Evolutionary conservation across 2,113 vertebrate species (phyloP), one percentile per base, ranked within the genome.

Genomic region (Lamprotornis superbus): DNA sequence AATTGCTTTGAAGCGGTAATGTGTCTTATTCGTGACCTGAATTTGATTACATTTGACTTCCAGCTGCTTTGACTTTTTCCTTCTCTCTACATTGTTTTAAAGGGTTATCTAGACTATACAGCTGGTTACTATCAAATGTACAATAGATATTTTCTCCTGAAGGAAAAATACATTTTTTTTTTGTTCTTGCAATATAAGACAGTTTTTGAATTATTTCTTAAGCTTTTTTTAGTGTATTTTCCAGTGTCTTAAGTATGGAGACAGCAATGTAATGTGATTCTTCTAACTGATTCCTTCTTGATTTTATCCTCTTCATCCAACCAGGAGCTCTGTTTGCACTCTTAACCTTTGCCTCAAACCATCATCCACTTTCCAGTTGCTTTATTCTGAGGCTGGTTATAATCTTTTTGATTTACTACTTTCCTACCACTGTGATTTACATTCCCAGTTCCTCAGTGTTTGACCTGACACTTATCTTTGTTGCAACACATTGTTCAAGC

Each of bases 401-500:
- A 69, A 12, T 82, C 55, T 68, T 86, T 73, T 64, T 89, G 77
- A 94, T 95, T 61, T 71, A 87, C 57, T 79, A 25, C 70, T 93
- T 87, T 79, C 67, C 55, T 75, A 4, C 65, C 75, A 30, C 67
- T 73, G 33, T 91, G 74, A 95, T 87, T 87, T 82, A 79, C 74
- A 61, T 94, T 93, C 61, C 30, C 0, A 1, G 57, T 97, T 83
- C 83, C 65, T 89, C 17, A 2, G 1, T 75, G 60, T 53, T 55
- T 85, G 91, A 89, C 85, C 85, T 93, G 87, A 31, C 7, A 19
- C 49, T 95, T 90, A 83, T 56, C 77, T 94, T 49, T 89, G 10
- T 89, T 89, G 89, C 79, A 87, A 68, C 49, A 84, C 52, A 27
- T 64, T 87, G 53, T 85, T 94, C 80, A 89, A 57, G 37, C 70